phyloP scores from a whole-genome alignment of 2,113 vertebrate genomes.

The Alosa alosa region DNA sequence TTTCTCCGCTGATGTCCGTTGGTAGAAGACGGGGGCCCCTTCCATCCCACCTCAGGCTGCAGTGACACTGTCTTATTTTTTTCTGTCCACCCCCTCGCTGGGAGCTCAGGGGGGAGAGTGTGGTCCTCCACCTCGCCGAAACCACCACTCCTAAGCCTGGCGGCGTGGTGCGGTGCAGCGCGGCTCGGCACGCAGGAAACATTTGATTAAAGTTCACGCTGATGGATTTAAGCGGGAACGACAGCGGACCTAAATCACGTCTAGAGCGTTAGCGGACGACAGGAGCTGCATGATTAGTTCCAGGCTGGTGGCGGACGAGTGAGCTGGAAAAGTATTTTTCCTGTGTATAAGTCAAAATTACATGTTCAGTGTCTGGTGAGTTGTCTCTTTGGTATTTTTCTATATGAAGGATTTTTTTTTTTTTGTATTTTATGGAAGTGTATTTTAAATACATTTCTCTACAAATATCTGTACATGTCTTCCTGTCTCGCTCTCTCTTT shows the following conservation, averaged over 20 bases:
- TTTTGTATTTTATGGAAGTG: not conserved
- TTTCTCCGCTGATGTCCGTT: constrained; percentile 4
- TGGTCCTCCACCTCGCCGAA: constrained; percentile 36
- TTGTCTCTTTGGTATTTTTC: not conserved
- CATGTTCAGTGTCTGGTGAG: not conserved
- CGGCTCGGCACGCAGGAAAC: constrained; percentile 35
- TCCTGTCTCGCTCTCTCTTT: not conserved
- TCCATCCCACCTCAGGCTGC: not conserved
- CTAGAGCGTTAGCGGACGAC: constrained; percentile 44
- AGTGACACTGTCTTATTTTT: constrained; percentile 4
- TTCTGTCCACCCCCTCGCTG: not conserved
- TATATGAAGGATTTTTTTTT: not conserved
- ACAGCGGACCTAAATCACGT: constrained; percentile 10
- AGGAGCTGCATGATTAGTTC: not conserved
- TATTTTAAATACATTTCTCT: not conserved
- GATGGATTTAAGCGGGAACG: constrained; percentile 40
- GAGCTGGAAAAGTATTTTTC: not conserved
- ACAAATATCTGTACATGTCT: not conserved
- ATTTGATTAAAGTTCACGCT: constrained; percentile 42
- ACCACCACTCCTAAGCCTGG: not conserved
- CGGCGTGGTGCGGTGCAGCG: constrained; percentile 26
- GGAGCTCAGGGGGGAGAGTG: constrained; percentile 29
- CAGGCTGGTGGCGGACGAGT: not conserved
- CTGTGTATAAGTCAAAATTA: not conserved
- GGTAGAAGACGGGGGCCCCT: constrained; percentile 39